phyloP scores from a whole-genome alignment of 2,797 vertebrate genomes.

The Oryzias sinensis region DNA sequence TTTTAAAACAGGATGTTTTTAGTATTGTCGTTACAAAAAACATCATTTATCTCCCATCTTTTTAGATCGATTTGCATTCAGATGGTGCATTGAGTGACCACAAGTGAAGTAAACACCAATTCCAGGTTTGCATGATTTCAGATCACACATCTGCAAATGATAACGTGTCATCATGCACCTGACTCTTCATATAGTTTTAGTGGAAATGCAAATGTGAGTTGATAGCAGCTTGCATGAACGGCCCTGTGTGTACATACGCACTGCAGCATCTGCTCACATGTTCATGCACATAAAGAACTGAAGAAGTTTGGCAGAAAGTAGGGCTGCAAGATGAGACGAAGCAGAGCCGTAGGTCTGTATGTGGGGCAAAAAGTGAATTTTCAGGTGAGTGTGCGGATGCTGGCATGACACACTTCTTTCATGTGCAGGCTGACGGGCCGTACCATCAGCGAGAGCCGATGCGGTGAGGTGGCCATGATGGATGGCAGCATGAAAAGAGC shows the following conservation, averaged over 20 bases:
- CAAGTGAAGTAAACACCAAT: too few species aligned
- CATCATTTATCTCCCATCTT: too few species aligned
- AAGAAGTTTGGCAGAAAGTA: constrained; percentile 36
- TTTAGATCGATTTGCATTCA: too few species aligned
- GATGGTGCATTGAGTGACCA: too few species aligned
- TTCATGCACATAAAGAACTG: constrained; percentile 40
- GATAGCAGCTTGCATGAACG: not conserved
- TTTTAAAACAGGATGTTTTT: too few species aligned
- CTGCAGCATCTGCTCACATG: constrained; percentile 46
- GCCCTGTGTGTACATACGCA: not conserved
- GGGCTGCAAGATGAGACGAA: constrained; percentile 29
- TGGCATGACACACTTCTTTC: constrained; percentile 52
- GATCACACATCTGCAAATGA: too few species aligned
- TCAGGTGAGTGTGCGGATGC: constrained; percentile 20
- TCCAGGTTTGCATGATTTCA: too few species aligned
- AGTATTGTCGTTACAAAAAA: too few species aligned
- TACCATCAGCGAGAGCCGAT: constrained; percentile 36
- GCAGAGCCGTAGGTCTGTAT: constrained; percentile 40
- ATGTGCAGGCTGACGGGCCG: constrained; percentile 44
- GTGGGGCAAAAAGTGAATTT: constrained; percentile 25
- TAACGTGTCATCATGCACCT: too few species aligned
- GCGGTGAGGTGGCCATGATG: constrained; percentile 47
- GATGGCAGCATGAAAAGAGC: constrained; percentile 59
- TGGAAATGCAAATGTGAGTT: too few species aligned
- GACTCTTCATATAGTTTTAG: too few species aligned